These are phyloP conservation scores for Cynodonichthys magdalenae DNA, from an alignment of 2,797 vertebrate species.

Conservation along the genomic window DNA sequence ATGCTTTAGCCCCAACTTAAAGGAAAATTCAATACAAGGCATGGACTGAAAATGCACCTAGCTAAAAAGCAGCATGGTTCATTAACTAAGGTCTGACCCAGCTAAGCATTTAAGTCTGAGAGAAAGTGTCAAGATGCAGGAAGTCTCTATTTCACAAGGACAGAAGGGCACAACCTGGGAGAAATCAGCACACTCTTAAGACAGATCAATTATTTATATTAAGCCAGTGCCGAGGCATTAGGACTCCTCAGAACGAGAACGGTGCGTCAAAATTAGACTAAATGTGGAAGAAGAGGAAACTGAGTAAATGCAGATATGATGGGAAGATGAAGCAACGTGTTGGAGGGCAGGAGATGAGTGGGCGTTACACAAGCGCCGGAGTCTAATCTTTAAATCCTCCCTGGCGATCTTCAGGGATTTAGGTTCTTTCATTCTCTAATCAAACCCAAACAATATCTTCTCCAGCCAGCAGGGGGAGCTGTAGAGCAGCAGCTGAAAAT, in stretches of 20 bases:
- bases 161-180: not conserved
- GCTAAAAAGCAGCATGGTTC: constrained; percentile 26
- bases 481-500: constrained; percentile 35
- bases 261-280: no score
- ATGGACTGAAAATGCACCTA: constrained; percentile 10
- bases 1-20: constrained; percentile 12
- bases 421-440: constrained; percentile 76
- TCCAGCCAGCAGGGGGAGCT: constrained; percentile 54
- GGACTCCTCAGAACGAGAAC: no score
- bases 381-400: constrained; percentile 85
- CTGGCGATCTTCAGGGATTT: constrained; percentile 83
- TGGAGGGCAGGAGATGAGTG: constrained; percentile 76
- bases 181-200: not conserved
- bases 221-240: not conserved
- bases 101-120: constrained; percentile 9
- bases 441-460: constrained; percentile 57
- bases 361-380: constrained; percentile 78
- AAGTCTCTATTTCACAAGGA: constrained; percentile 11
- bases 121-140: not conserved
- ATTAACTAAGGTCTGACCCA: constrained; percentile 31
- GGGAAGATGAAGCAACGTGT: constrained; percentile 56
- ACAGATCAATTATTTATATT: not conserved
- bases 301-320: constrained; percentile 41
- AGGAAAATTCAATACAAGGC: constrained; percentile 5
- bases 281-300: constrained; percentile 41